Evolutionary conservation across 2,113 vertebrate genomes (phyloP), one percentile per base, ranked within the genome.

Genomic region (Reinhardtius hippoglossoides): DNA sequence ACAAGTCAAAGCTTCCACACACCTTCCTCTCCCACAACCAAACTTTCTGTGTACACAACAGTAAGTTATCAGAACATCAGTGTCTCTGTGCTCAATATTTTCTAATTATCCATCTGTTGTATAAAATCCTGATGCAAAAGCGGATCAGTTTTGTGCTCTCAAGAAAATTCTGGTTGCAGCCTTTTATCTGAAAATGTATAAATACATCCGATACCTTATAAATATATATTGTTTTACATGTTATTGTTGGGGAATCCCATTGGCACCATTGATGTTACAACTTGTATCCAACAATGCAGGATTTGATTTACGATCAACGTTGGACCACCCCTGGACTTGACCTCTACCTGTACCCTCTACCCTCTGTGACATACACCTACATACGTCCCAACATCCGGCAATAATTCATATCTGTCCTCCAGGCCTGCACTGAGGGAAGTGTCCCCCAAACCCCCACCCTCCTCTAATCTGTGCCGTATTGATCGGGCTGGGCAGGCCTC

Each of bases 401-500:
- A 48, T 73, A 84, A 85, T 78, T 80, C 61, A 88, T 71, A 82
- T 63, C 58, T 80, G 82, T 74, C 71, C 62, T 71, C 55, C 16
- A 59, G 20, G 58, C 5, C 18, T 65, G 37, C 26, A 35, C 9
- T 0, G 31, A 31, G 24, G 63, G 48, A 64, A 71, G 67, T 4
- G 20, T 15, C n/a, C n/a, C 31, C 31, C 31, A 1, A 20, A 1
- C 18, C 21, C 44, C 26, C 35, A 9, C 63, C 42, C 14, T 21
- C 18, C 66, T 18, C 66, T 67, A 73, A 42, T 78, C 70, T 74
- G 56, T 35, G 63, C 68, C 6, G 4, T 80, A 91, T 88, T 66
- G 91, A 93, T 90, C n/a, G 10, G 13, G 59, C 56, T 40, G 12
- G 21, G 44, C n/a, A 78, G 64, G 73, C 48, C 68, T 84, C 56